A percentile compares a stretch with the other conserved stretches of the same genome.
These are phyloP conservation scores for Corythornis madagascariensis DNA, from an alignment of 2,113 vertebrate species.

Conservation along the genomic window DNA sequence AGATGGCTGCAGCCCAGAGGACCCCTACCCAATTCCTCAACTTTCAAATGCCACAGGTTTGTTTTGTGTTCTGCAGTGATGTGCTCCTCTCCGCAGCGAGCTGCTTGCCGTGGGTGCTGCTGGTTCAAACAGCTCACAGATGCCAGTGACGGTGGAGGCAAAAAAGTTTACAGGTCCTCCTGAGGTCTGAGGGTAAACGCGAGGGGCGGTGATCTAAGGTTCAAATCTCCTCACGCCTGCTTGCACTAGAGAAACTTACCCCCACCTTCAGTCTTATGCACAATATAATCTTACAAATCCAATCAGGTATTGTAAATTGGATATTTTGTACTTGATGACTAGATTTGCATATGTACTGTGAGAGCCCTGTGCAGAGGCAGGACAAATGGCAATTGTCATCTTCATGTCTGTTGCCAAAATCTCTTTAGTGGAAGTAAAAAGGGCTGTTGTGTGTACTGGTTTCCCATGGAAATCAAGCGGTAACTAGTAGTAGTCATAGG, in stretches of 20 bases:
- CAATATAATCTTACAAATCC: constrained; percentile 55
- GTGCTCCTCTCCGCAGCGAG: not conserved
- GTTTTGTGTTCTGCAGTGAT: constrained; percentile 45
- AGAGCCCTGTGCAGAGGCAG: constrained; percentile 54
- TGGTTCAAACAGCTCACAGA: not conserved
- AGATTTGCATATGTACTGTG: constrained; percentile 57
- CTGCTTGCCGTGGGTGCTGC: not conserved
- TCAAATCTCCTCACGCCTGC: constrained; percentile 23
- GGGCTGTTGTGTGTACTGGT: constrained; percentile 61
- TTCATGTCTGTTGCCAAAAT: constrained; percentile 55
- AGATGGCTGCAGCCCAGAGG: constrained; percentile 52
- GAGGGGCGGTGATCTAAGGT: constrained; percentile 1
- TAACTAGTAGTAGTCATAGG: constrained; percentile 56
- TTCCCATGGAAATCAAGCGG: constrained; percentile 64
- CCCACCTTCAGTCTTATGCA: constrained; percentile 63
- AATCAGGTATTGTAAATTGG: constrained; percentile 66
- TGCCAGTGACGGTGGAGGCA: not conserved
- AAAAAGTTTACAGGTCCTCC: constrained; percentile 47
- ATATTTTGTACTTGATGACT: constrained; percentile 54
- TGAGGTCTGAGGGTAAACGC: constrained; percentile 22
- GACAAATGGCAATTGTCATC: constrained; percentile 48
- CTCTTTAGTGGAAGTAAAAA: constrained; percentile 50
- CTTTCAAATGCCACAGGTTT: constrained; percentile 27
- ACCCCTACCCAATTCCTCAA: not conserved
- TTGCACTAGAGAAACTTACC: constrained; percentile 48